phyloP scores from a whole-genome alignment of 2,888 invertebrate species.

The Drosophila anomalata region DNA sequence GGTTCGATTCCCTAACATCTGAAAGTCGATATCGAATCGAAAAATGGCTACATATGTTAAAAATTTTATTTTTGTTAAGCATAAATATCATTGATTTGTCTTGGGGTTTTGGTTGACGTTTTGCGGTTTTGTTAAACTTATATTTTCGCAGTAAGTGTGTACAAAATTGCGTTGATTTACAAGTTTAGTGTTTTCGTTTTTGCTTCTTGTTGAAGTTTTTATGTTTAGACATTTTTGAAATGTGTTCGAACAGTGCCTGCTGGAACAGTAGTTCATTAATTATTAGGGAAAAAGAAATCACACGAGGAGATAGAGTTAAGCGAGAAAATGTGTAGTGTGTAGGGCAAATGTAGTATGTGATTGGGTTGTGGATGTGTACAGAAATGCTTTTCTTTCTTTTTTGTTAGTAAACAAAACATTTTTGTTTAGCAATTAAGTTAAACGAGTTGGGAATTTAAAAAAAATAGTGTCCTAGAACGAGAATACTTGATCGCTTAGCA shows the following conservation, averaged over 20 bases:
- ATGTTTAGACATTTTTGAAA: slow-evolving; percentile 71
- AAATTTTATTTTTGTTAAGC: slow-evolving; percentile 44
- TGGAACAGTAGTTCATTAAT: slow-evolving; percentile 25
- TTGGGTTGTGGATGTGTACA: slow-evolving; percentile 17
- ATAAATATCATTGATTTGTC: slow-evolving; percentile 46
- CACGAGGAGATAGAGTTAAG: slow-evolving; percentile 37
- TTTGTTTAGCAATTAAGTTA: slow-evolving; percentile 67
- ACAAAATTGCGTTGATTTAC: slow-evolving; percentile 68
- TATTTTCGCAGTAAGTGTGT: slow-evolving; percentile 53
- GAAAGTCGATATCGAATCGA: no score
- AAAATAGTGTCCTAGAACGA: slow-evolving; percentile 61
- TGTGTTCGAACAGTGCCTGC: slow-evolving; percentile 25
- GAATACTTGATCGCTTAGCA: slow-evolving; percentile 79
- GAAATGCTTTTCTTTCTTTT: slow-evolving; percentile 28
- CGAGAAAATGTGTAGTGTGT: slow-evolving; percentile 21
- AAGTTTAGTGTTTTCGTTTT: slow-evolving; percentile 25
- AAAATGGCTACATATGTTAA: neutral
- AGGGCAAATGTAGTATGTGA: neutral
- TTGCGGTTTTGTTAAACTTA: slow-evolving; percentile 30
- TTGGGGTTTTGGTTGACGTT: slow-evolving; percentile 45
- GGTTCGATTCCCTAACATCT: no score
- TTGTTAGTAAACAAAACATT: slow-evolving; percentile 56
- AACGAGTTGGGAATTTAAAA: slow-evolving; percentile 55
- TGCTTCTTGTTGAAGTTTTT: slow-evolving; percentile 22
- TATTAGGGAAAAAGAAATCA: slow-evolving; percentile 41